Conservation (phyloP, 2,888 invertebrate species). For the Euzophera pinguis region DNA sequence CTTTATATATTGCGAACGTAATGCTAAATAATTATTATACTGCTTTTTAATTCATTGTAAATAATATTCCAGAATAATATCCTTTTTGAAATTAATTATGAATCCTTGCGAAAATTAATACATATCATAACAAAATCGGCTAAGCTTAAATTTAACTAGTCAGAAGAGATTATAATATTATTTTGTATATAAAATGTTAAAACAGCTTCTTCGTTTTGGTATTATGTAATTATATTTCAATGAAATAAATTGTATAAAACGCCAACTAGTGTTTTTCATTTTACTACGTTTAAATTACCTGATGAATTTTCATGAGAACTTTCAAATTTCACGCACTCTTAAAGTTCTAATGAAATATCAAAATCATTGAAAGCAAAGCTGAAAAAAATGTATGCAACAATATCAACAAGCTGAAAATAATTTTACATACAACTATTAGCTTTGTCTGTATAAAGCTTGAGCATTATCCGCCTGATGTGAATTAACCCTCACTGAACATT, state of each 20-base stretch:
- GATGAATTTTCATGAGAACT: background rate
- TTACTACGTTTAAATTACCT: background rate
- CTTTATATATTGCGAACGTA: slow-evolving; percentile 49
- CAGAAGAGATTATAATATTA: slow-evolving; percentile 60
- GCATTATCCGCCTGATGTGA: too few relatives aligned
- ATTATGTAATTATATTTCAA: slow-evolving; percentile 63
- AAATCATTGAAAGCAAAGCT: too few relatives aligned
- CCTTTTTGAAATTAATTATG: background rate
- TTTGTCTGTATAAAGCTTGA: too few relatives aligned
- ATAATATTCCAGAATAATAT: slow-evolving; percentile 32
- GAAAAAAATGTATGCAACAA: too few relatives aligned
- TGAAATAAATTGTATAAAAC: slow-evolving; percentile 59
- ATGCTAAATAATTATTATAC: slow-evolving; percentile 37
- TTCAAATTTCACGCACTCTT: too few relatives aligned
- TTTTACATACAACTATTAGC: too few relatives aligned
- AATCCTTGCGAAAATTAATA: slow-evolving; percentile 11
- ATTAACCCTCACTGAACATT: too few relatives aligned
- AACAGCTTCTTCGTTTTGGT: slow-evolving; percentile 48
- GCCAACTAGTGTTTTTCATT: slow-evolving; percentile 14
- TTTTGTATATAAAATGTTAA: slow-evolving; percentile 73
- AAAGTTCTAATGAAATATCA: too few relatives aligned
- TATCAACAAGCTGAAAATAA: too few relatives aligned
- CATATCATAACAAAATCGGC: slow-evolving; percentile 45
- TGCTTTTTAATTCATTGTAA: slow-evolving; percentile 53
- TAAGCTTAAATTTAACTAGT: slow-evolving; percentile 62